phyloP scores from a whole-genome alignment of 2,888 invertebrate genomes.

The Morpho achilles region DNA sequence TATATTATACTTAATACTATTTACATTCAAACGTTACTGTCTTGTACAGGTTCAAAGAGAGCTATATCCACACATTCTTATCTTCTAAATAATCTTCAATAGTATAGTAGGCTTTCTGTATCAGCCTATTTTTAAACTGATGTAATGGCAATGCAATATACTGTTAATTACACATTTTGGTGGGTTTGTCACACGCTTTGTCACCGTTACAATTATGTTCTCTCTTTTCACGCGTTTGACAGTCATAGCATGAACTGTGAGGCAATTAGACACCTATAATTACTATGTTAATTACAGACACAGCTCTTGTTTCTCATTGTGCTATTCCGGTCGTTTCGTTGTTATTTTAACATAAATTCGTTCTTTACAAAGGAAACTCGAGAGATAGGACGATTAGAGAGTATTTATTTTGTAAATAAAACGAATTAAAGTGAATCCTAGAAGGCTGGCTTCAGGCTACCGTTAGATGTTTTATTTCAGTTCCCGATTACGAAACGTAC shows the following conservation, averaged over 20 bases:
- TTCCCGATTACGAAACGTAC: too few relatives aligned
- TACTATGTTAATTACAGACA: constrained; percentile 74
- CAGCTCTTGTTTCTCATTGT: constrained; percentile 66
- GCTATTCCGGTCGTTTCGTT: constrained; percentile 58
- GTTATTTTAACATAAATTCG: constrained; percentile 67
- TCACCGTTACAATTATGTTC: background rate
- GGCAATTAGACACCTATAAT: constrained; percentile 74
- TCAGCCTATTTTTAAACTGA: too few relatives aligned
- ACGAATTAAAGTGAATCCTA: constrained; percentile 11
- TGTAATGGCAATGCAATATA: too few relatives aligned
- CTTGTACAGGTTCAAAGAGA: too few relatives aligned
- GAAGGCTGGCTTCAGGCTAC: background rate
- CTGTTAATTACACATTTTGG: too few relatives aligned
- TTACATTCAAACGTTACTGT: too few relatives aligned
- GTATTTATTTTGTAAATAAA: constrained; percentile 38
- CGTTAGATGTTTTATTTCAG: too few relatives aligned
- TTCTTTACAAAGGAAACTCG: constrained; percentile 48
- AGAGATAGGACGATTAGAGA: constrained; percentile 52
- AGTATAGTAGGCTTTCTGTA: too few relatives aligned
- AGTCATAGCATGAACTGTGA: constrained; percentile 68
- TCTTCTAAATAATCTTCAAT: too few relatives aligned
- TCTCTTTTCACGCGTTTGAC: constrained; percentile 22
- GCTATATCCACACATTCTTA: too few relatives aligned
- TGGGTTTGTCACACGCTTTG: too few relatives aligned
- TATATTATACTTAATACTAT: too few relatives aligned